These are phyloP conservation scores for Ceratosolen solmsi DNA, from an alignment of 1,140 invertebrate species.

Conservation along the genomic window DNA sequence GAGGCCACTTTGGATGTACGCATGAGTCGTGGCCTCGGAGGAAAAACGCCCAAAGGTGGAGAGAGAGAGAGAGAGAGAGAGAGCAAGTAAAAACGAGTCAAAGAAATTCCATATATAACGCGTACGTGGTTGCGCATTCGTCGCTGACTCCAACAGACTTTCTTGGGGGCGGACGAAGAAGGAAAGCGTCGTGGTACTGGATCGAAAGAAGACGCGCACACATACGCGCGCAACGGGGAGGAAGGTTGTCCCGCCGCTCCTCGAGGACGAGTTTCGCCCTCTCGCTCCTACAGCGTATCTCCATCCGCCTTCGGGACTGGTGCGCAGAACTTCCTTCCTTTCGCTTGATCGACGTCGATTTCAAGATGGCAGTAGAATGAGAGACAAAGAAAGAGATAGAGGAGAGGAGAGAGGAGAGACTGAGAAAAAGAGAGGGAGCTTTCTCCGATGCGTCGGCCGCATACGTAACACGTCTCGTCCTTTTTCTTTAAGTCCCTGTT, in stretches of 20 bases:
- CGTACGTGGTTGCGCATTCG: constrained; percentile 51
- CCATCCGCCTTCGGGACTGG: constrained; percentile 49
- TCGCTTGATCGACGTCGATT: constrained; percentile 68
- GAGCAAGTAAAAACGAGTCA: background rate
- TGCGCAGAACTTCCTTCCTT: constrained; percentile 65
- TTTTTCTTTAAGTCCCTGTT: constrained; percentile 41
- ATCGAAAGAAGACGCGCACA: constrained; percentile 50
- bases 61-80: background rate
- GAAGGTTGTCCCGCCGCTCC: constrained; percentile 42
- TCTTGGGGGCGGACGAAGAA: constrained; percentile 39
- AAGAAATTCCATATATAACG: constrained; percentile 37
- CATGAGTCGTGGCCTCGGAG: constrained; percentile 10
- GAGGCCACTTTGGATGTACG: constrained; percentile 27
- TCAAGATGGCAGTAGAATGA: constrained; percentile 64
- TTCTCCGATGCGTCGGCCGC: constrained; percentile 30
- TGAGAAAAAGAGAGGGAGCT: background rate
- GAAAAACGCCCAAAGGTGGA: background rate
- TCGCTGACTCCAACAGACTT: constrained; percentile 4
- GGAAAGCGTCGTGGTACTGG: background rate
- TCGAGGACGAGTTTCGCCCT: background rate
- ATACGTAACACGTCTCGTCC: constrained; percentile 44
- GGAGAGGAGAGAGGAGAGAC: background rate
- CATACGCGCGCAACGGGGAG: constrained; percentile 49
- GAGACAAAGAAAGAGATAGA: constrained; percentile 28
- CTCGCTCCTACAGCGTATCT: constrained; percentile 26